These are phyloP conservation scores for Loriculus beryllinus DNA, from an alignment of 2,797 vertebrate species.

Conservation along the genomic window DNA sequence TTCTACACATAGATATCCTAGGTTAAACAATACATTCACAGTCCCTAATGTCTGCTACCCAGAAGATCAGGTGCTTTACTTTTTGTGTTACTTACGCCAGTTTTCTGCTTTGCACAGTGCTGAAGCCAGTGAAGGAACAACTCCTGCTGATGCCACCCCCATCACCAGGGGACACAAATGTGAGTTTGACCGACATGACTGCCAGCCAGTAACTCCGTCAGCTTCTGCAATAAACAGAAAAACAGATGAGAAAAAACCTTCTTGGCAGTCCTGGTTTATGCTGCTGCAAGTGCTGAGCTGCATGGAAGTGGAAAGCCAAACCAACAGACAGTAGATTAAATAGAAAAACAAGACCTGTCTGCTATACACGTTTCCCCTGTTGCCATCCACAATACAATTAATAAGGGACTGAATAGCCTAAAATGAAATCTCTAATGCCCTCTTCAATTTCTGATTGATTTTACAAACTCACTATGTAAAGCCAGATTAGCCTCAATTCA, in stretches of 20 bases:
- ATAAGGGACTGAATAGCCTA: background rate
- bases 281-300: background rate
- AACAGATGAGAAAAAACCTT: background rate
- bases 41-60: background rate
- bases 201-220: background rate
- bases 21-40: background rate
- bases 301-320: background rate
- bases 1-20: background rate
- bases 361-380: conserved; percentile 37
- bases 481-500: background rate
- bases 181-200: conserved; percentile 92
- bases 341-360: background rate
- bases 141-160: conserved; percentile 84
- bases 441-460: conserved; percentile 49
- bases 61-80: background rate
- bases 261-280: background rate
- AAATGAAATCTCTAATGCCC: conserved; percentile 29
- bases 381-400: conserved; percentile 9
- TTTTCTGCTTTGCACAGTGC: conserved; percentile 79
- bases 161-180: conserved; percentile 84
- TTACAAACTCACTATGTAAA: conserved; percentile 13
- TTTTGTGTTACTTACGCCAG: conserved; percentile 75
- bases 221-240: conserved; percentile 46
- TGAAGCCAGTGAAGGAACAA: conserved; percentile 90
- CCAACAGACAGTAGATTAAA: background rate